Conservation (phyloP, 2,113 vertebrate genomes). For the Pampusana beccarii region DNA sequence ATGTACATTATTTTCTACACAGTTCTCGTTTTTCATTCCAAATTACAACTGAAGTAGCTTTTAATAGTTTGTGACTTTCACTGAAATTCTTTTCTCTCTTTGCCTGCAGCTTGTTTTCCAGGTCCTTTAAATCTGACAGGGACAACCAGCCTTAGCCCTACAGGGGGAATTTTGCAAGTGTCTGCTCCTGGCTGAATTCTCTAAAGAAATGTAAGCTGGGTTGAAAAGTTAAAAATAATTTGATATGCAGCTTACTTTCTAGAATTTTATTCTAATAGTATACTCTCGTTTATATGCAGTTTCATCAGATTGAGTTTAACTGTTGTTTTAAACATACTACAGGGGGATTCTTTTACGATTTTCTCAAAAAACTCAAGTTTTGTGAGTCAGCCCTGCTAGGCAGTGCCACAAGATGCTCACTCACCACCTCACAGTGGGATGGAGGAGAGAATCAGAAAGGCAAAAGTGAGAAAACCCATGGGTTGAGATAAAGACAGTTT, state of each 20-base stretch:
- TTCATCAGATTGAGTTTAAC: not conserved
- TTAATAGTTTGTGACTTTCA: conserved; percentile 23
- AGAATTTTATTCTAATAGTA: not conserved
- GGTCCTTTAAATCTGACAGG: conserved; percentile 38
- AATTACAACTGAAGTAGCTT: not conserved
- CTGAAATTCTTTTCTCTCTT: not conserved
- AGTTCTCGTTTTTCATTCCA: not conserved
- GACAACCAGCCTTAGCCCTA: not conserved
- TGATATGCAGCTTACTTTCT: not conserved
- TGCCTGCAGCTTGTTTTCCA: conserved; percentile 18
- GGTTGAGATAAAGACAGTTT: not conserved
- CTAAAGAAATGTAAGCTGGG: not conserved
- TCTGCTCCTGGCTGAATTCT: not conserved
- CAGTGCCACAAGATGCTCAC: not conserved
- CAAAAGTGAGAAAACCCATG: not conserved
- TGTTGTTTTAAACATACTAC: not conserved
- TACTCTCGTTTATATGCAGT: not conserved
- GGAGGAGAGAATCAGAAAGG: not conserved
- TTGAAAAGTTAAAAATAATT: not conserved
- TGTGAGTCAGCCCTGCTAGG: not conserved
- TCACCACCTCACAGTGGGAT: not conserved
- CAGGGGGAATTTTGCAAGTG: not conserved
- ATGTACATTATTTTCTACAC: not conserved
- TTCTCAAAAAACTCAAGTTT: not conserved
- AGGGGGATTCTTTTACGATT: not conserved